A percentile compares a stretch with the other conserved stretches of the same genome.
Conservation (phyloP, 2,113 vertebrate genomes). For the Regulus satrapa region DNA sequence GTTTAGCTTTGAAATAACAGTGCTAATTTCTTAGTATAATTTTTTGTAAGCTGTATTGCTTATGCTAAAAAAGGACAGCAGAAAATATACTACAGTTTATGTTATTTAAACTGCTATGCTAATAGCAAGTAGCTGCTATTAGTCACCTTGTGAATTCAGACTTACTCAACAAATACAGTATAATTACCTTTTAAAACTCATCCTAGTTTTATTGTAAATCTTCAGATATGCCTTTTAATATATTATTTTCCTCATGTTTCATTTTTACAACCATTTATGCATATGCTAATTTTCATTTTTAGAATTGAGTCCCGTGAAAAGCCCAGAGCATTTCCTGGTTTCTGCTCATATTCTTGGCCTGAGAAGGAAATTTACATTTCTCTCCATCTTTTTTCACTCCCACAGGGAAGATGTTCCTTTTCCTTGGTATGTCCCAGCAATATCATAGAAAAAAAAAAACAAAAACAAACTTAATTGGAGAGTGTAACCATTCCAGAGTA, state of each 20-base stretch:
- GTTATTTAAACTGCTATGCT: not conserved
- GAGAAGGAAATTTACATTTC: not conserved
- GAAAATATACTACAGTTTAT: not conserved
- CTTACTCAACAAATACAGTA: not conserved
- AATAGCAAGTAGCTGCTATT: not conserved
- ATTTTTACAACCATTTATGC: not conserved
- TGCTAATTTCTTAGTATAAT: not conserved
- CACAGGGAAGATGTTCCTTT: not conserved
- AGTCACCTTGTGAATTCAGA: not conserved
- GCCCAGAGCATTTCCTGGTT: not conserved
- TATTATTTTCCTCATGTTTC: not conserved
- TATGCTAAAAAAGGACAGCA: not conserved
- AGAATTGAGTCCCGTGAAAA: not conserved
- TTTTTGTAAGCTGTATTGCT: not conserved
- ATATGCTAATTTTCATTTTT: not conserved
- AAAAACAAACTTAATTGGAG: not conserved
- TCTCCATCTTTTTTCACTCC: not conserved
- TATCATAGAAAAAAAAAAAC: not conserved
- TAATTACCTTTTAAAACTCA: constrained; percentile 17
- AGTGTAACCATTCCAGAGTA: not conserved
- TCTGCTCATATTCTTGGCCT: not conserved
- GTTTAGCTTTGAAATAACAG: constrained; percentile 20
- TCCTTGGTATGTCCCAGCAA: not conserved
- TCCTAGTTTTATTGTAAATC: not conserved
- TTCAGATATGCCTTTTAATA: not conserved